Base-by-base conservation (phyloP, 2,888 invertebrate genomes). In the Empis stercorea region DNA sequence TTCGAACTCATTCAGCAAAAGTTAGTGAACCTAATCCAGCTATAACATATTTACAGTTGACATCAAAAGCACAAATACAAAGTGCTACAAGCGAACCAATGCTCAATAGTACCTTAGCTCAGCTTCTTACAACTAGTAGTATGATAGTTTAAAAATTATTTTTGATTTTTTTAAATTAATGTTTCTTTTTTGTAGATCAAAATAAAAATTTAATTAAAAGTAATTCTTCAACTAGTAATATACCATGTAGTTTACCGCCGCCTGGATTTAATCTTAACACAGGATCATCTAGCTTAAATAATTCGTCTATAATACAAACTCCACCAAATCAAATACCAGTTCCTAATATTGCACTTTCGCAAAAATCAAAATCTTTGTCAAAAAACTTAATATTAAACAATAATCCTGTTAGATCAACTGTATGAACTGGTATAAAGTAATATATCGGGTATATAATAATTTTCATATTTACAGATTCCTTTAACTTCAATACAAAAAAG, bases 1-100 rank as follows among this genome's bases (percentile, higher is more conserved):
- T 53, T 11, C 45, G 54, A 16, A 53, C 54, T 48, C 56, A 52
- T 46, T 58, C 51, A 37, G 51, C 60, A 44, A 51, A 62, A 11
- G 51, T 59, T 7, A 52, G 60, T 3, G 57, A 62, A 30, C 51
- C 49, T 43, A 43, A 43, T 4, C 36, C 16, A n/a, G 34, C 34
- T 10, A 32, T 27, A 7, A 11, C 16, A 16, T 40, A 40, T 27
- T 14, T 37, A 4, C 30, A 40, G 5, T 3, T 16, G 2, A 7
- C 30, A 4, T 38, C 34, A 2, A 75, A 74, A 16, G 74, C 78
- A 48, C 84, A 84, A 52, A 73, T 87, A 55, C 76, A 79, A 57
- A 78, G 83, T 56, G 81, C 85, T 41, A 78, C 79, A 48, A 86
- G 85, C 63, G 87, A 87, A 70, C 84, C 87, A 43, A 76, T 81